A percentile compares a stretch with the other conserved stretches of the same genome.
Conservation (phyloP, 1,140 invertebrate species). For the Eurosta solidaginis region DNA sequence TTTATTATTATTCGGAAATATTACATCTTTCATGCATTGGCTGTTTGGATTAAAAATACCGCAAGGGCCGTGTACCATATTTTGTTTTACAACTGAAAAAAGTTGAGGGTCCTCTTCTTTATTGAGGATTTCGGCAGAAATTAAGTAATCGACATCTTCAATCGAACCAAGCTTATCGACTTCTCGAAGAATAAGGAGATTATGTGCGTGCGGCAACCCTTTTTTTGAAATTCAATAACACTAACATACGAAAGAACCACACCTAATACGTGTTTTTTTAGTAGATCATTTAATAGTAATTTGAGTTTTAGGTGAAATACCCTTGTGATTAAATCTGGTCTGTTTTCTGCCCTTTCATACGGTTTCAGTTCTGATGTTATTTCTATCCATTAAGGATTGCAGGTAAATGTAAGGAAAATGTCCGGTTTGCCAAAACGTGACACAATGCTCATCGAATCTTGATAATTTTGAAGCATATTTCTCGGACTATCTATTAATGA, state of each 20-base stretch:
- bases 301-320: slow-evolving; percentile 63
- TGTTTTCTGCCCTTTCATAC: slow-evolving; percentile 46
- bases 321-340: slow-evolving; percentile 54
- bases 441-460: not conserved
- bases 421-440: slow-evolving; percentile 11
- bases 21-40: not conserved
- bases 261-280: slow-evolving; percentile 55
- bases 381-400: slow-evolving; percentile 62
- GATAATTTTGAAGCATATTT: slow-evolving; percentile 24
- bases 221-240: no score
- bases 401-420: slow-evolving; percentile 52
- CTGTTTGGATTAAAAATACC: slow-evolving; percentile 41
- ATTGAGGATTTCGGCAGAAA: slow-evolving; percentile 48
- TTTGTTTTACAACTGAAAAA: slow-evolving; percentile 49
- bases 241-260: no score
- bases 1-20: no score
- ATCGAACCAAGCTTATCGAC: no score
- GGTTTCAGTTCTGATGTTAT: slow-evolving; percentile 47
- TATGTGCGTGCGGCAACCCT: no score
- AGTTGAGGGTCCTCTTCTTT: slow-evolving; percentile 53
- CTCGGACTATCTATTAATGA: not conserved
- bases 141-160: no score
- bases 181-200: no score
- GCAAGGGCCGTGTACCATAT: slow-evolving; percentile 65
- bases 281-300: slow-evolving; percentile 59